Conservation (phyloP, 2,888 invertebrate species). For the Drosophila emarginata region DNA sequence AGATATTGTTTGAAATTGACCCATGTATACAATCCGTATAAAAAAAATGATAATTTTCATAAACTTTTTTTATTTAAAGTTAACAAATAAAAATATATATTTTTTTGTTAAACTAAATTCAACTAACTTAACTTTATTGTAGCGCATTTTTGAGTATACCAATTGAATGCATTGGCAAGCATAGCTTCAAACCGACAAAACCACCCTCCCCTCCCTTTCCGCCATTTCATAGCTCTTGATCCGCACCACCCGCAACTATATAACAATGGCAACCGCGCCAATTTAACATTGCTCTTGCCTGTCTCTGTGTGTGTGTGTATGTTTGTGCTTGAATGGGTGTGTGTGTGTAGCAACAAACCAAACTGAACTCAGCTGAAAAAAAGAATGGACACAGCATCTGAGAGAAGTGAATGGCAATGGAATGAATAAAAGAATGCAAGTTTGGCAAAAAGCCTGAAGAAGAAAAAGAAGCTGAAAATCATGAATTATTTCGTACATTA, state of each 20-base stretch:
- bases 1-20: no score
- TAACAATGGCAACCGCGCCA: slow-evolving; percentile 57
- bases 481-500: slow-evolving; percentile 77
- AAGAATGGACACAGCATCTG: slow-evolving; percentile 38
- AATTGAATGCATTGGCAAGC: slow-evolving; percentile 30
- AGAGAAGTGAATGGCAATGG: slow-evolving; percentile 49
- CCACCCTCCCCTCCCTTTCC: not conserved
- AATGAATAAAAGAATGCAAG: slow-evolving; percentile 57
- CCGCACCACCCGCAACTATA: slow-evolving; percentile 1
- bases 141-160: slow-evolving; percentile 12
- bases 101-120: slow-evolving; percentile 1
- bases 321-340: slow-evolving; percentile 6
- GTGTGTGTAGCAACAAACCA: slow-evolving; percentile 43
- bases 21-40: no score
- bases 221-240: not conserved
- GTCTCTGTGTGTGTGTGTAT: slow-evolving; percentile 22
- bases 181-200: not conserved
- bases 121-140: slow-evolving; percentile 17
- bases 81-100: not conserved
- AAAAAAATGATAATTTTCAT: not conserved
- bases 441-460: slow-evolving; percentile 38
- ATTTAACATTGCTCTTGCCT: slow-evolving; percentile 44
- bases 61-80: not conserved
- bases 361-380: slow-evolving; percentile 47
- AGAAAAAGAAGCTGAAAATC: slow-evolving; percentile 60